Evolutionary conservation across 2,888 invertebrate genomes (phyloP).

Genomic region (Endotricha flammealis): DNA sequence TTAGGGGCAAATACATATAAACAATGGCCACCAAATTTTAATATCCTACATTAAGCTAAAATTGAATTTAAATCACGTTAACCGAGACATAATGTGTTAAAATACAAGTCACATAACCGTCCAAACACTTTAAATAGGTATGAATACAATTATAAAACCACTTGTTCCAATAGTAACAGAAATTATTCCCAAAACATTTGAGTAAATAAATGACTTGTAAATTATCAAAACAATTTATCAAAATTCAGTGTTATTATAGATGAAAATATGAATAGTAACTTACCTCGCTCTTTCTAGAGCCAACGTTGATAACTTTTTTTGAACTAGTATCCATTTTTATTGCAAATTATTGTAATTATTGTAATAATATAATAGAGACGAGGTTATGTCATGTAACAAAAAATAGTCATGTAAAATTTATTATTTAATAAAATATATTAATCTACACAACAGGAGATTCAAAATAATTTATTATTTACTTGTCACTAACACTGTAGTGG

Average conservation of each 20-base stretch:
- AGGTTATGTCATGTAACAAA: conserved; percentile 36
- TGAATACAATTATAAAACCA: too few species aligned
- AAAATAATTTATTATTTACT: conserved; percentile 22
- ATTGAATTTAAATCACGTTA: too few species aligned
- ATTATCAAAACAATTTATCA: conserved; percentile 1
- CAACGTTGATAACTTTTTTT: conserved; percentile 82
- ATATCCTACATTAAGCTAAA: too few species aligned
- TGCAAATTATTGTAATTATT: too few species aligned
- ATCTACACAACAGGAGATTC: conserved; percentile 5
- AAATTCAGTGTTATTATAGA: conserved; percentile 2
- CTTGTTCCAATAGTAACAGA: too few species aligned
- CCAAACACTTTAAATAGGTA: too few species aligned
- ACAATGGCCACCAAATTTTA: too few species aligned
- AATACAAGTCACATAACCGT: too few species aligned
- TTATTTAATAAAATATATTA: conserved; percentile 12
- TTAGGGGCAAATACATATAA: too few species aligned
- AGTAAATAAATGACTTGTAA: conserved; percentile 1
- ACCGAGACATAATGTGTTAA: too few species aligned
- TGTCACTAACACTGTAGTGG: conserved; percentile 75
- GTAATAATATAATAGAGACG: conserved; percentile 12
- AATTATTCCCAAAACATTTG: too few species aligned
- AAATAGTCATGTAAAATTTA: conserved; percentile 17
- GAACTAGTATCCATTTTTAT: conserved; percentile 61
- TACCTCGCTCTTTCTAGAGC: conserved; percentile 91
- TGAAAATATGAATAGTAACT: conserved; percentile 29